Percentiles rank a stretch among this genome's conserved stretches.
Conservation (phyloP, 2,797 vertebrate genomes). For the Oreochromis mossambicus region DNA sequence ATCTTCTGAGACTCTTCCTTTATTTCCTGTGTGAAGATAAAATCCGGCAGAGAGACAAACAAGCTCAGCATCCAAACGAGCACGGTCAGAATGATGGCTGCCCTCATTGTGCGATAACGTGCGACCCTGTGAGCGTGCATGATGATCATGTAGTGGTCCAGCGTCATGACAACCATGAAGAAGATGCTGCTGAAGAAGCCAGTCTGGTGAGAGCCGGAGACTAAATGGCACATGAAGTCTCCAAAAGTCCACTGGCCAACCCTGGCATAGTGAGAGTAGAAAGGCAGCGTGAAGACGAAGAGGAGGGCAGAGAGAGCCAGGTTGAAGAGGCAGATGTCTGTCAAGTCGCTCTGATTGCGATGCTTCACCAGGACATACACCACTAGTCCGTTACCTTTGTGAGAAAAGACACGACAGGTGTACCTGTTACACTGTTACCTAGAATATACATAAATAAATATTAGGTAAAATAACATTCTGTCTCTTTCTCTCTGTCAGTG, state of each 20-base stretch:
- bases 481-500: neutral
- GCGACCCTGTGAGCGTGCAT: too few relatives aligned
- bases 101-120: too few relatives aligned
- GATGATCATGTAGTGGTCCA: neutral
- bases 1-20: accelerated
- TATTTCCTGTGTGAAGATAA: conserved; percentile 17
- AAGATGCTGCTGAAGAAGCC: conserved; percentile 85
- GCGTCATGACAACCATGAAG: conserved; percentile 83
- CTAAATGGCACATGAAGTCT: conserved; percentile 74
- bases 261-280: conserved; percentile 71
- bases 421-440: neutral
- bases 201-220: conserved; percentile 62
- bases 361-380: conserved; percentile 82
- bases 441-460: too few relatives aligned
- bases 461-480: accelerated
- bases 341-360: conserved; percentile 79
- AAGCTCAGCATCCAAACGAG: too few relatives aligned
- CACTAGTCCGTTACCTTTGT: conserved; percentile 78
- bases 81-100: too few relatives aligned
- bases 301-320: conserved; percentile 83
- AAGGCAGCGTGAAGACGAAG: conserved; percentile 71
- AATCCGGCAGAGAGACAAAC: accelerated
- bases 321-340: conserved; percentile 87
- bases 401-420: neutral
- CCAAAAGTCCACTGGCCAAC: conserved; percentile 79